Evolutionary conservation across 2,797 vertebrate species (phyloP).

Genomic region (Argentina silus): DNA sequence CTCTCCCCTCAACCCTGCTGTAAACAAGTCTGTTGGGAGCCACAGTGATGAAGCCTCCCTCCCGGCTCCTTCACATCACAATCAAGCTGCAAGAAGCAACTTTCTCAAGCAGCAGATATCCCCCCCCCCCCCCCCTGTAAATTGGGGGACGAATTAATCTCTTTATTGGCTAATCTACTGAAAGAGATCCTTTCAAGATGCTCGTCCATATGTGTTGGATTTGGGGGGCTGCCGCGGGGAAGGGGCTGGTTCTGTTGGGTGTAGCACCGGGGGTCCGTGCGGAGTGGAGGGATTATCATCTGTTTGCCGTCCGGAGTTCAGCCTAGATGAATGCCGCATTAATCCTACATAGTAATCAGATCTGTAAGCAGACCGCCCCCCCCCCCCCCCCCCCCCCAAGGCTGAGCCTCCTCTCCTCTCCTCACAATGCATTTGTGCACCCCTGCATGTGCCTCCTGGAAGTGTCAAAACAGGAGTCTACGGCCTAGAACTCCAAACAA

Average conservation of each 20-base stretch:
- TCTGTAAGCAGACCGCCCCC: conserved; percentile 1
- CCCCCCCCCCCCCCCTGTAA: not conserved
- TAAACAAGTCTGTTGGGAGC: not conserved
- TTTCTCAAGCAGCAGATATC: not conserved
- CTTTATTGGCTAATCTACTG: conserved; percentile 5
- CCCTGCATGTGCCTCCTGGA: too few species aligned
- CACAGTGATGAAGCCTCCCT: not conserved
- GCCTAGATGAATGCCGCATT: conserved; percentile 19
- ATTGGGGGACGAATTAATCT: not conserved
- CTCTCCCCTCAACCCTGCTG: not conserved
- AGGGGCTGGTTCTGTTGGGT: not conserved
- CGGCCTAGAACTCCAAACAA: too few species aligned
- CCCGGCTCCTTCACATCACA: not conserved
- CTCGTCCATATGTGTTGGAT: conserved; percentile 14
- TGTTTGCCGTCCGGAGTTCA: conserved; percentile 1
- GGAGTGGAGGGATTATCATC: conserved; percentile 19
- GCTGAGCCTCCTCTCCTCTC: not conserved
- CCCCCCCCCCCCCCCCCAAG: not conserved
- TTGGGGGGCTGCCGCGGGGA: not conserved
- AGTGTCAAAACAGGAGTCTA: too few species aligned
- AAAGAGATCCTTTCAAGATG: conserved; percentile 6
- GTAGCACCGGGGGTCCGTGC: not conserved
- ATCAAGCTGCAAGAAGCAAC: not conserved
- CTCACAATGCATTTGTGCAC: not conserved
- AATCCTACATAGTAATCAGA: conserved; percentile 28